These are phyloP conservation scores for Diplodus puntazzo DNA, from an alignment of 2,797 vertebrate genomes.

Conservation along the genomic window DNA sequence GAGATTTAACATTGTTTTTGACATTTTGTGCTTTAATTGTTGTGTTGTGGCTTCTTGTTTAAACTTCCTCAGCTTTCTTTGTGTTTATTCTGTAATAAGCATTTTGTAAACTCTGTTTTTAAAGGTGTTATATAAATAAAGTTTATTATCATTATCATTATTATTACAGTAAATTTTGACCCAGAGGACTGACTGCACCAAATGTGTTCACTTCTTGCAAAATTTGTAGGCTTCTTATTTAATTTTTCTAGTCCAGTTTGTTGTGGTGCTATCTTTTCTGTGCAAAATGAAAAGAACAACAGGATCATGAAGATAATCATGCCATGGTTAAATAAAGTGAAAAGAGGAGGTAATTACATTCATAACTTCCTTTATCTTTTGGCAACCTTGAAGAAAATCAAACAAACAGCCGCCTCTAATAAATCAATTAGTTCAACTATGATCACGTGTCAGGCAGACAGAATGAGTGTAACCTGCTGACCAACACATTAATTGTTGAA, in stretches of 20 bases:
- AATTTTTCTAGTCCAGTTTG: neutral
- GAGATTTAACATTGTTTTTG: no score
- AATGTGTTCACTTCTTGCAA: neutral
- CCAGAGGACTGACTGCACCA: neutral
- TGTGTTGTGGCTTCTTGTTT: no score
- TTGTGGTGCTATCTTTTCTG: neutral
- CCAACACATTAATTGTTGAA: no score
- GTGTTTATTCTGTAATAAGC: no score
- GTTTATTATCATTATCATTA: no score
- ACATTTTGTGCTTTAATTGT: no score
- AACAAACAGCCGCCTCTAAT: conserved; percentile 1
- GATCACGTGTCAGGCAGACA: neutral
- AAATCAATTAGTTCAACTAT: neutral
- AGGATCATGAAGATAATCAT: neutral
- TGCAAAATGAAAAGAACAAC: neutral
- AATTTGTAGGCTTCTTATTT: neutral
- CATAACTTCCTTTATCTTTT: conserved; percentile 8
- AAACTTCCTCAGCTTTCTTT: no score
- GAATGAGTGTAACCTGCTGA: neutral
- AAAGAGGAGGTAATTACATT: neutral
- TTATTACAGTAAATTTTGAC: neutral
- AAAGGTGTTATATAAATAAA: no score
- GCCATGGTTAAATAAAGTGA: neutral
- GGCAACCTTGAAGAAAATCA: neutral
- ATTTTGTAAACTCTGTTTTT: no score